phyloP scores from a whole-genome alignment of 1,140 invertebrate species.

The Maconellicoccus hirsutus region DNA sequence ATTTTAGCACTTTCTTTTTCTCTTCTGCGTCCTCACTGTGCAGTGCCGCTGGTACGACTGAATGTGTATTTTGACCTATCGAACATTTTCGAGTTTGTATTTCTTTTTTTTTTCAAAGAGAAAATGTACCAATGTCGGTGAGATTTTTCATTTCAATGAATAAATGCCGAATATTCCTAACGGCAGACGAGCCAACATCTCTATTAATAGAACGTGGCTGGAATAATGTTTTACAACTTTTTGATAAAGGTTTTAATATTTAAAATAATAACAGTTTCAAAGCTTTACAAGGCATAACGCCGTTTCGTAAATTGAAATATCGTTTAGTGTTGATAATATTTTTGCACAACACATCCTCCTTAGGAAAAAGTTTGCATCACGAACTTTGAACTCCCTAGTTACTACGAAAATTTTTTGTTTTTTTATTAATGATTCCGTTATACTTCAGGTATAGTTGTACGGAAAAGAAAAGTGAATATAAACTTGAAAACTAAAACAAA shows the following conservation, averaged over 20 bases:
- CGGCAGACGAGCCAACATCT: background rate
- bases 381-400: background rate
- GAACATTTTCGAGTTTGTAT: too few species aligned
- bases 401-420: background rate
- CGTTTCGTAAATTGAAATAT: background rate
- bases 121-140: too few species aligned
- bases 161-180: too few species aligned
- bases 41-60: background rate
- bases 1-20: conserved; percentile 5
- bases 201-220: background rate
- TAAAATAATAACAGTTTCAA: background rate
- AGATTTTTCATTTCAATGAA: too few species aligned
- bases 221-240: background rate
- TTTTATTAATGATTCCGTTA: background rate
- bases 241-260: background rate
- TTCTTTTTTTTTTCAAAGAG: too few species aligned
- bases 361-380: background rate
- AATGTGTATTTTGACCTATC: background rate
- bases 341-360: background rate
- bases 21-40: background rate
- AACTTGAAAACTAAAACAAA: background rate
- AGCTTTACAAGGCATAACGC: background rate
- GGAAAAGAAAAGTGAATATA: background rate
- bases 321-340: background rate
- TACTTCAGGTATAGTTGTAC: background rate